Percentiles rank a stretch among this genome's conserved stretches.
These are phyloP conservation scores for Dryadula phaetusa DNA, from an alignment of 2,888 invertebrate genomes.

Conservation along the genomic window DNA sequence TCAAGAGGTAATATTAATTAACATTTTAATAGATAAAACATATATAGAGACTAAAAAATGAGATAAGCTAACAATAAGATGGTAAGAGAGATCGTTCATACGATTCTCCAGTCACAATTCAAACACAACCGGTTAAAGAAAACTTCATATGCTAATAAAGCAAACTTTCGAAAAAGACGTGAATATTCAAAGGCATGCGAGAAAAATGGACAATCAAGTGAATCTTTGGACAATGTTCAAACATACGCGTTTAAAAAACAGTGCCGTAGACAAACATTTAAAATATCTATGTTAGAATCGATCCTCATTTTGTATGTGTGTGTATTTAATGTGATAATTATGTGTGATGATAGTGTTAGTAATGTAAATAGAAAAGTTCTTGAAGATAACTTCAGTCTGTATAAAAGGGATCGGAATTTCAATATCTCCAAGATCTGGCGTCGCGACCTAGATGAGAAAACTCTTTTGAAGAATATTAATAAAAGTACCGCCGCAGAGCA, in stretches of 20 bases:
- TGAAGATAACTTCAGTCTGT: conserved; percentile 51
- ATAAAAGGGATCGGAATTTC: conserved; percentile 53
- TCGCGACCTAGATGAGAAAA: conserved; percentile 56
- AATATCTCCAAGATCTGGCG: conserved; percentile 57
- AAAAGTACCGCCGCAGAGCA: conserved; percentile 58
- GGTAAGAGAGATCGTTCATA: conserved; percentile 75
- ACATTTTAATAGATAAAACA: conserved; percentile 36
- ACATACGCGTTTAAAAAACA: conserved; percentile 69
- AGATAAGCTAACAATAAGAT: conserved; percentile 70
- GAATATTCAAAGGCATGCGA: conserved; percentile 30
- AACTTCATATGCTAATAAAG: conserved; percentile 57
- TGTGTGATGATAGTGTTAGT: conserved; percentile 79
- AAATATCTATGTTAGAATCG: conserved; percentile 61
- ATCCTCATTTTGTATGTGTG: conserved; percentile 72
- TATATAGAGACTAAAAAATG: conserved; percentile 59
- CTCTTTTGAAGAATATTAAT: conserved; percentile 53
- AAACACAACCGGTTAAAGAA: conserved; percentile 58
- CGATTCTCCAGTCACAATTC: conserved; percentile 69
- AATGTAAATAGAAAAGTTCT: conserved; percentile 62
- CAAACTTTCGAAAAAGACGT: conserved; percentile 62
- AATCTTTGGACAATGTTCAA: conserved; percentile 75
- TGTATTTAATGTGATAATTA: conserved; percentile 79
- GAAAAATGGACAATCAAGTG: conserved; percentile 51
- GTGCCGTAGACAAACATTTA: conserved; percentile 44
- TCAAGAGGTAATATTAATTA: conserved; percentile 7